Conservation (phyloP, 2,113 vertebrate species). For the Parus major region DNA sequence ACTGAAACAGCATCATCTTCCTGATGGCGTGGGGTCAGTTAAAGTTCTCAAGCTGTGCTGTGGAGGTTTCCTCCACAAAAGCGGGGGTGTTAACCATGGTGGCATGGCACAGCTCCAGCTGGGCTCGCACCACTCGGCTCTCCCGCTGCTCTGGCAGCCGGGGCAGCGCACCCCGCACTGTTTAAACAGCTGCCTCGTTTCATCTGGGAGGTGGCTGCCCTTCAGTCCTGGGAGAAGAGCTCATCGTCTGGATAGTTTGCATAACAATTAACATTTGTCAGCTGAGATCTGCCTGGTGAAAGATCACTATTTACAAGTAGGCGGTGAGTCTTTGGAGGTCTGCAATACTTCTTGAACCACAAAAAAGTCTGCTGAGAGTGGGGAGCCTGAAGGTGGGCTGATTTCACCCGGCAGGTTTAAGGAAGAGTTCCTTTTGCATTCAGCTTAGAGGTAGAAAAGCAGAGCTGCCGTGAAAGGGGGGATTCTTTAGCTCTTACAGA, state of each 20-base stretch:
- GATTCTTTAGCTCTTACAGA: constrained; percentile 39
- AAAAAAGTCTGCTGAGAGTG: not conserved
- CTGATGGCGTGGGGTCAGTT: not conserved
- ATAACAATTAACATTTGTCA: constrained; percentile 56
- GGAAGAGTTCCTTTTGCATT: not conserved
- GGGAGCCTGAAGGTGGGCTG: not conserved
- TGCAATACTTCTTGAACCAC: not conserved
- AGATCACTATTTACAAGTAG: constrained; percentile 20
- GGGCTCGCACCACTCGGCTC: rapidly evolving
- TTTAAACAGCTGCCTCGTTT: constrained; percentile 22
- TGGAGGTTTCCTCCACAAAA: not conserved
- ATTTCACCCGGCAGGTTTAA: not conserved
- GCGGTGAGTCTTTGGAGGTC: not conserved
- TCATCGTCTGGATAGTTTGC: constrained; percentile 44
- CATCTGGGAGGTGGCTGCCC: constrained; percentile 21
- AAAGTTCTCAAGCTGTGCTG: not conserved
- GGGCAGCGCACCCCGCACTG: not conserved
- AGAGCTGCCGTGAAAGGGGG: not conserved
- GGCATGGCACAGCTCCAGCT: constrained; percentile 28
- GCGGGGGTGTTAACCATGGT: constrained; percentile 10
- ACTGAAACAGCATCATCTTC: not conserved
- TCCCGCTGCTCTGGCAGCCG: not conserved
- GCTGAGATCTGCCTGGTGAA: constrained; percentile 28
- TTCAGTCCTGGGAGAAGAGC: constrained; percentile 22
- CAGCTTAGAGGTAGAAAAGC: not conserved